Evolutionary conservation across 2,797 vertebrate genomes (phyloP), one percentile per base, ranked within the genome.

Genomic region (Thunnus albacares): DNA sequence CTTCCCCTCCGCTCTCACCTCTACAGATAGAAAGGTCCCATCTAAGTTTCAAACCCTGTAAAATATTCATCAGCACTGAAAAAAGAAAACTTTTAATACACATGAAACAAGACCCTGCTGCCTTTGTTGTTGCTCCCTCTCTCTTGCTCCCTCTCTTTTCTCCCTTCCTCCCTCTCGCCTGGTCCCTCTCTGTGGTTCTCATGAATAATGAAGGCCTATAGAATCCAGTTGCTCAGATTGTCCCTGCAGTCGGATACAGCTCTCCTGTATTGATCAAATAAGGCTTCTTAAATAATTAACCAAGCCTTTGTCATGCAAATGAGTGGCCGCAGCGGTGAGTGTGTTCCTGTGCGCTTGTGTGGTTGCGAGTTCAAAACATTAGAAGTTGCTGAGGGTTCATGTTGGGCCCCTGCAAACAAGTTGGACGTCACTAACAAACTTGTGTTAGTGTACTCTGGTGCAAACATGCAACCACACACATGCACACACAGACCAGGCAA

Each of bases 241-340:
- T 95, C 93, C 90, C 87, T 88, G 93, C 89, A 92, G 89, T 94
- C 87, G 84, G 94, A 95, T 93, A 94, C 92, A 89, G 92, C 94
- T 94, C 93, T 91, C 91, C 86, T 90, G 91, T 95, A 95, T 94
- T 95, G 95, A 96, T 96, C 95, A 96, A 96, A 95, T 95, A 94
- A 92, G 88, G 84, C 74, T 62, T 82, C 85, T 89, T 96, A 94
- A 96, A 96, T 96, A 95, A 96, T 96, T 96, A 93, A 96, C 87
- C 52, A 18, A 81, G 93, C 87, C 93, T 95, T 95, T 96, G 94
- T 95, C 94, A 95, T 95, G 95, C 92, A 95, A 95, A 96, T 95
- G 84, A 94, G 89, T 61, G 87, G 81, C 80, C 84, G 22, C 79
- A 88, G 85, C 70, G 74, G 64, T 6, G 77, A 70, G 70, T 78